A percentile compares a stretch with the other conserved stretches of the same genome.
Conservation (phyloP, 2,113 vertebrate species). For the Chunga burmeisteri region DNA sequence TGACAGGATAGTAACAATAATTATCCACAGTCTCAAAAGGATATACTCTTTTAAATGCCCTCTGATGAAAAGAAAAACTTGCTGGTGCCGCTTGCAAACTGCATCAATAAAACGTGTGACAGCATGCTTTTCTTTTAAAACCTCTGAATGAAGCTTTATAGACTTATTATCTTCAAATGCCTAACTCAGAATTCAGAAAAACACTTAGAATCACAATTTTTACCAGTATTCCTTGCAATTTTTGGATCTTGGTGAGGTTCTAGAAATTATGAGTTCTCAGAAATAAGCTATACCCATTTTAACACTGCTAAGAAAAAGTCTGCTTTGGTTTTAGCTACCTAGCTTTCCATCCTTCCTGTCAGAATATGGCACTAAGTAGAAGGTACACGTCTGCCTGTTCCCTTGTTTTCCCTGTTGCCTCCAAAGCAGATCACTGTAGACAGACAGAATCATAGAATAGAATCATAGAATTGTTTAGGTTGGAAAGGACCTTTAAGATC, state of each 20-base stretch:
- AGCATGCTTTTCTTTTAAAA: neutral
- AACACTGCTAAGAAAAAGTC: neutral
- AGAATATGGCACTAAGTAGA: neutral
- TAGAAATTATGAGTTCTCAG: neutral
- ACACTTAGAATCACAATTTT: neutral
- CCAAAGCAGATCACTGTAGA: neutral
- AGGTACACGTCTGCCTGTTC: neutral
- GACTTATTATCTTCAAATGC: neutral
- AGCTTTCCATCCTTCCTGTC: neutral
- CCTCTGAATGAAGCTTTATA: neutral
- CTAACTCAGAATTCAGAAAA: neutral
- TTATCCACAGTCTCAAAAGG: neutral
- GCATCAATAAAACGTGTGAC: neutral
- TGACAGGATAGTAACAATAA: neutral
- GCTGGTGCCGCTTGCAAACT: neutral
- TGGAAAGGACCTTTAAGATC: no score
- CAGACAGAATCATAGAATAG: no score
- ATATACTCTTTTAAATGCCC: neutral
- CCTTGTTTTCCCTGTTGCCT: neutral
- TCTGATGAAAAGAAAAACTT: neutral
- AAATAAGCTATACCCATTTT: neutral
- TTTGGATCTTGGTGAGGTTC: neutral
- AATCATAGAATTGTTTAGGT: no score
- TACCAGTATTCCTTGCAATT: neutral
- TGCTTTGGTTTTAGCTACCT: neutral